Percentiles rank a stretch among this genome's conserved stretches.
Evolutionary conservation across 2,888 invertebrate species (phyloP).

Genomic region (Erpobdella octoculata): DNA sequence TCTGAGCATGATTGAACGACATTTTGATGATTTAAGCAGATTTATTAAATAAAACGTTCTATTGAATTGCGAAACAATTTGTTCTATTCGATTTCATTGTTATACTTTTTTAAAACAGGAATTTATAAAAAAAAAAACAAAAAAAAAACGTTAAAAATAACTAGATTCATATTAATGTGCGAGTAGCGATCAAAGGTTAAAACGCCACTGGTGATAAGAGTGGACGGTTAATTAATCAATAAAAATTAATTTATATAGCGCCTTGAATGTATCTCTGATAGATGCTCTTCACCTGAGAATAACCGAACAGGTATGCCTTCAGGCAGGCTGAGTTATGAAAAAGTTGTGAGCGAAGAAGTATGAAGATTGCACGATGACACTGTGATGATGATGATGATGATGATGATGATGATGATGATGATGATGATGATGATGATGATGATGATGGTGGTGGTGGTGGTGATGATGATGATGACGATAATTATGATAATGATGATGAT

Average conservation of each 20-base stretch:
- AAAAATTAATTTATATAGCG: not conserved
- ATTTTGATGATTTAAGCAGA: too few species aligned
- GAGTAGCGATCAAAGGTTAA: not conserved
- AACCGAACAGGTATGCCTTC: too few species aligned
- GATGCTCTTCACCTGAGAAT: too few species aligned
- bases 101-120: not conserved
- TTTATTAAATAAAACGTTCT: too few species aligned
- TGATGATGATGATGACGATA: not conserved
- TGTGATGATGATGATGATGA: constrained; percentile 3
- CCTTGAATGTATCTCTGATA: too few species aligned
- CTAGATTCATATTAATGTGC: too few species aligned
- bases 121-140: too few species aligned
- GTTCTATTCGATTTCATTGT: too few species aligned
- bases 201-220: not conserved
- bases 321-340: not conserved
- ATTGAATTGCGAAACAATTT: not conserved
- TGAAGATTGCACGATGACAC: not conserved
- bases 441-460: not conserved
- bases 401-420: not conserved
- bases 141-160: too few species aligned
- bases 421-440: not conserved
- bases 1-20: too few species aligned
- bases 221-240: not conserved
- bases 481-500: not conserved
- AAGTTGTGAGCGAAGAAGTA: not conserved